phyloP scores from a whole-genome alignment of 2,888 invertebrate genomes.

The Drosophila testacea region DNA sequence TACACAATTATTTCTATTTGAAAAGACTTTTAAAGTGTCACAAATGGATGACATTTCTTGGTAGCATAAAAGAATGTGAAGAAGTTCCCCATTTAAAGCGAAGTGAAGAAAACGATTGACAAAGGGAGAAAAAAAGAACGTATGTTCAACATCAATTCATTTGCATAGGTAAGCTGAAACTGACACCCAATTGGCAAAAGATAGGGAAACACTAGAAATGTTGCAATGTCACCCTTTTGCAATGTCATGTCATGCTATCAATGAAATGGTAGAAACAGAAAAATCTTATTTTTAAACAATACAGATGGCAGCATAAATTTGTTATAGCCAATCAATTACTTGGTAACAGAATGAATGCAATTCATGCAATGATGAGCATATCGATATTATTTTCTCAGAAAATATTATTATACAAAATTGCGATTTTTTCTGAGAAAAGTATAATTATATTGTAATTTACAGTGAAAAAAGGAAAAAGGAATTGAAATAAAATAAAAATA shows the following conservation, averaged over 20 bases:
- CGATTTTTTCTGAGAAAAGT: too few relatives aligned
- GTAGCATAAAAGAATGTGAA: background rate
- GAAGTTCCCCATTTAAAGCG: background rate
- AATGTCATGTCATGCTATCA: conserved; percentile 15
- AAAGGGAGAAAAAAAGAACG: conserved; percentile 32
- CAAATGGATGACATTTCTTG: too few relatives aligned
- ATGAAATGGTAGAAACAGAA: background rate
- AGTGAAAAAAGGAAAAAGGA: background rate
- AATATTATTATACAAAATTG: too few relatives aligned
- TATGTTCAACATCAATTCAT: conserved; percentile 3
- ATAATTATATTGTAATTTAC: too few relatives aligned
- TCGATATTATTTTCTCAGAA: background rate
- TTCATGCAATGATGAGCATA: background rate
- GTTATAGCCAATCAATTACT: background rate
- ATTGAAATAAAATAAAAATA: background rate
- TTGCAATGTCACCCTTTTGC: background rate
- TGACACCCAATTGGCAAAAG: background rate
- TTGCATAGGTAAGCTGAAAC: background rate
- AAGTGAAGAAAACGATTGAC: background rate
- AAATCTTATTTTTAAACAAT: background rate
- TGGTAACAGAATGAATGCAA: background rate
- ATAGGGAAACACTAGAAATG: background rate
- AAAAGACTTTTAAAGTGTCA: background rate
- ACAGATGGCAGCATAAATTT: background rate
- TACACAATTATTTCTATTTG: background rate